Percentiles rank a stretch among this genome's conserved stretches.
Evolutionary conservation across 35 echinoderm and acorn worm species (phyloP).

Genomic region (Heliocidaris erythrogramma): DNA sequence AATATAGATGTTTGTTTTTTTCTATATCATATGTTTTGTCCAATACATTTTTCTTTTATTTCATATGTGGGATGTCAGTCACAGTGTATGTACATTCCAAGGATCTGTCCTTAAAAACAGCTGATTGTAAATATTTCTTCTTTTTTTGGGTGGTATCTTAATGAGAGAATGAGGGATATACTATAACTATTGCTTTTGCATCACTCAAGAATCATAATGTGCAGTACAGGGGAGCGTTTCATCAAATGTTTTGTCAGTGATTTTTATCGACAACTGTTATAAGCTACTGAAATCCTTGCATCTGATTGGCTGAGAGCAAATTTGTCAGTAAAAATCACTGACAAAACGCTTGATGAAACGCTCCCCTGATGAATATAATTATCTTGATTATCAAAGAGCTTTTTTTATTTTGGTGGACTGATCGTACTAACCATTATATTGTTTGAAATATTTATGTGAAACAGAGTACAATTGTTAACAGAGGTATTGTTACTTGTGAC

Average conservation of each 20-base stretch:
- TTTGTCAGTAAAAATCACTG: too few relatives aligned
- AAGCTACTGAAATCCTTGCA: too few relatives aligned
- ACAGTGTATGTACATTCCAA: constrained; percentile 30
- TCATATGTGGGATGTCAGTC: background rate
- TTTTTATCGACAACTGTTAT: too few relatives aligned
- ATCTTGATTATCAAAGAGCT: background rate
- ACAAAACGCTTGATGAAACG: too few relatives aligned
- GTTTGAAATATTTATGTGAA: background rate
- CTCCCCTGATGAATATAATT: constrained; percentile 20
- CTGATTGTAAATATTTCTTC: constrained; percentile 22
- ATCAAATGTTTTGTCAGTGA: too few relatives aligned
- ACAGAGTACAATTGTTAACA: background rate
- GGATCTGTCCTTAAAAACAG: constrained; percentile 21
- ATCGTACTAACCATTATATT: background rate
- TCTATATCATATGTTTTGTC: background rate
- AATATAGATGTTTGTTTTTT: background rate
- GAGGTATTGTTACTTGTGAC: too few relatives aligned
- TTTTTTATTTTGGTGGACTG: background rate
- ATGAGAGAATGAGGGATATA: background rate
- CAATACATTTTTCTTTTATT: background rate
- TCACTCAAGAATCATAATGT: background rate
- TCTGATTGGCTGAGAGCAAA: too few relatives aligned
- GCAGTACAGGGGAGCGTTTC: too few relatives aligned
- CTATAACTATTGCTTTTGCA: background rate
- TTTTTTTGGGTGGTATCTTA: background rate